Evolutionary conservation across 1,140 invertebrate species (phyloP), one percentile per base, ranked within the genome.

Genomic region (Ooceraea biroi): DNA sequence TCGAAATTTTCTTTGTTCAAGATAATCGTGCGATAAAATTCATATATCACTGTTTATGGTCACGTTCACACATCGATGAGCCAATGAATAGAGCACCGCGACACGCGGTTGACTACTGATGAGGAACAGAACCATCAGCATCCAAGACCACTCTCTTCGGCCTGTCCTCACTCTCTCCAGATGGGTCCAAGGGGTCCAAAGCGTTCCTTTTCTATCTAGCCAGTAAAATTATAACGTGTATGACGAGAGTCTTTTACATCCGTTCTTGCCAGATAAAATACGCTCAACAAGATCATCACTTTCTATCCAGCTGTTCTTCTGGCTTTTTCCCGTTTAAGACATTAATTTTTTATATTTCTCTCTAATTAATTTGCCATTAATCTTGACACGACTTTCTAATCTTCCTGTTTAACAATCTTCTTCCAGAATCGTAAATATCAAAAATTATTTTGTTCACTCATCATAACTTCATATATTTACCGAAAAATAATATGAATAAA

Each of bases 71-170:
- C n/a, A n/a, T 36, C 58, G 69, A 52, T 60, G 72, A 61, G 44
- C 46, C 57, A 85, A 87, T 78, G 89, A 88, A 84, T 85, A 87
- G 84, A 63, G 83, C 89, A 89, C 74, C 88, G 84, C 88, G 91
- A 86, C 74, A 86, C 71, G 74, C 88, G 76, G 82, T 85, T 91
- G 90, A 91, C 91, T 92, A 92, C 91, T 92, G 91, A 92, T 91
- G 90, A 92, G 90, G 85, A 92, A 91, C 90, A 85, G 90, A 91
- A 91, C 86, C 65, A 90, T 88, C 87, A 89, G 90, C 89, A 86
- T 91, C 85, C 82, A 74, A 89, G 60, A 84, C 69, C 83, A 88
- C 89, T 90, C 90, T 89, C 83, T 83, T 86, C 60, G 27, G 48
- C 41, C 46, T 27, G 41, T 69, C 46, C 82, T 84, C 74, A 78